These are phyloP conservation scores for Oxyura jamaicensis DNA, from an alignment of 2,113 vertebrate species.

Conservation along the genomic window DNA sequence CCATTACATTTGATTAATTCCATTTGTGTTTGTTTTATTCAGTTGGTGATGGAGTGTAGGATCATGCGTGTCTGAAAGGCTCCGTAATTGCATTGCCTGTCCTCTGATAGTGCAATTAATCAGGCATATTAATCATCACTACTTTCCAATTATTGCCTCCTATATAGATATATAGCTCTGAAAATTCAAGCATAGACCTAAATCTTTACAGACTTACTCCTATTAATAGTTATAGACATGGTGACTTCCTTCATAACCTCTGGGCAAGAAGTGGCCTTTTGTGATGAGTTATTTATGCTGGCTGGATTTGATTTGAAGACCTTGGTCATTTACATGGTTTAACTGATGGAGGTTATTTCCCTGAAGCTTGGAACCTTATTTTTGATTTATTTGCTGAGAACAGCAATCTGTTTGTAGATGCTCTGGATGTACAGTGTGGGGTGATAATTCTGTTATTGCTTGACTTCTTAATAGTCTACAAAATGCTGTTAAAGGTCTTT, in stretches of 20 bases:
- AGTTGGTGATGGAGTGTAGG: constrained; percentile 6
- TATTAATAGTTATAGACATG: background rate
- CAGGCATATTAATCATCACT: constrained; percentile 27
- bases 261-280: background rate
- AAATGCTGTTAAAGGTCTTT: constrained; percentile 3
- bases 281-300: background rate
- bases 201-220: background rate
- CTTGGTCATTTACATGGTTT: background rate
- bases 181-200: constrained; percentile 10
- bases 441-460: background rate
- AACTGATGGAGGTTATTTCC: background rate
- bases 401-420: background rate
- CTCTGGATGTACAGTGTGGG: background rate
- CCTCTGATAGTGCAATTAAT: constrained; percentile 40
- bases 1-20: constrained; percentile 35
- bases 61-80: background rate
- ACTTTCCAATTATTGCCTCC: constrained; percentile 15
- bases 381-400: constrained; percentile 29
- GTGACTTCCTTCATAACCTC: background rate
- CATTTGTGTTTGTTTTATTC: constrained; percentile 21
- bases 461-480: background rate
- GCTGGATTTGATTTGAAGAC: background rate
- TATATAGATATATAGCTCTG: background rate
- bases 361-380: background rate
- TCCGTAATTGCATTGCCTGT: constrained; percentile 33